phyloP scores from a whole-genome alignment of 2,797 vertebrate genomes.

The Lacerta bilineata region DNA sequence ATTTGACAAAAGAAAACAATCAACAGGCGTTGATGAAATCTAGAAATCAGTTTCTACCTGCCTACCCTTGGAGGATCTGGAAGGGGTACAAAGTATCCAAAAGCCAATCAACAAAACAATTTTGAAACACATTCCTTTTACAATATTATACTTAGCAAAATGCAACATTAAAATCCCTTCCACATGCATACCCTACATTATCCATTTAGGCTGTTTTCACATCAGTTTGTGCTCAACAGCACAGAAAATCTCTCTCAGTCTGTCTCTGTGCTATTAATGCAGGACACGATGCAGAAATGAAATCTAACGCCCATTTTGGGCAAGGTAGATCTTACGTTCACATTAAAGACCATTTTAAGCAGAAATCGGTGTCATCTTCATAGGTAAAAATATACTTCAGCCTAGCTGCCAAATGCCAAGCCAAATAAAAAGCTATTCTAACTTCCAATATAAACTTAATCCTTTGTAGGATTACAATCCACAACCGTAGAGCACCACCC shows the following conservation, averaged over 20 bases:
- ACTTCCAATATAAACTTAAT: not conserved
- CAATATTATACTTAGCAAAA: not conserved
- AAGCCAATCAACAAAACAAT: not conserved
- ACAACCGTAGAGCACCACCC: not conserved
- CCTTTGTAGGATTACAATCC: not conserved
- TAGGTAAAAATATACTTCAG: not conserved
- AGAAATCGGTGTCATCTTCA: not conserved
- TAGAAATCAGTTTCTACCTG: not conserved
- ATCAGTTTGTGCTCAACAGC: not conserved
- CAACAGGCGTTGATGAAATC: not conserved
- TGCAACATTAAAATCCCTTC: constrained; percentile 2
- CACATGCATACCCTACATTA: not conserved
- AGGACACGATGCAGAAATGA: not conserved
- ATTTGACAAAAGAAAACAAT: not conserved
- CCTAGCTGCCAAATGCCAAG: not conserved
- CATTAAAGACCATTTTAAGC: not conserved
- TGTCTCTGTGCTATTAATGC: not conserved
- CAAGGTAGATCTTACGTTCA: not conserved
- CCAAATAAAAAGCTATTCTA: not conserved
- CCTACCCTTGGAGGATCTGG: not conserved
- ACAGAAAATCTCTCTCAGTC: not conserved
- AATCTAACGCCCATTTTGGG: not conserved
- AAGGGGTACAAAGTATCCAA: not conserved
- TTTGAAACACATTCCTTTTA: not conserved
- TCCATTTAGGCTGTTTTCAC: not conserved